Conservation (phyloP, 2,888 invertebrate genomes). For the Lasioglossum lativentre region DNA sequence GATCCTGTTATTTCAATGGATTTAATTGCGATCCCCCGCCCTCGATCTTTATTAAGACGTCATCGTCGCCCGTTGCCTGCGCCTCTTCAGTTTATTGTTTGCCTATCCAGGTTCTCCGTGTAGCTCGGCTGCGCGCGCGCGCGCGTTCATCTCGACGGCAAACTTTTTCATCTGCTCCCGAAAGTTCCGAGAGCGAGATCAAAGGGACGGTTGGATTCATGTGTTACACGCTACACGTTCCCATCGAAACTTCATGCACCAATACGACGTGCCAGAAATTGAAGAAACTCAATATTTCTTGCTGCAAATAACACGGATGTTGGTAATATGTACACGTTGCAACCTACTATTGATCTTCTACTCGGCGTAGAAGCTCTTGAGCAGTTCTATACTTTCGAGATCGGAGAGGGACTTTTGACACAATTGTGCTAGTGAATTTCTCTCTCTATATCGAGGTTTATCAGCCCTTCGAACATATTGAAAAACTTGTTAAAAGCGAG, state of each 20-base stretch:
- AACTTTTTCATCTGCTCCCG: slow-evolving; percentile 5
- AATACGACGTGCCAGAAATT: neutral
- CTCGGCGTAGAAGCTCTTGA: neutral
- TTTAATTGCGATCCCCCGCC: slow-evolving; percentile 47
- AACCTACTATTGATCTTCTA: neutral
- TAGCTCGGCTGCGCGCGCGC: neutral
- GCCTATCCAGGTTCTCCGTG: neutral
- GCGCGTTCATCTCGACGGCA: neutral
- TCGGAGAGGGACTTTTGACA: neutral
- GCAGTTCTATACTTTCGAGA: neutral
- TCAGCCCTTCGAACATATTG: neutral
- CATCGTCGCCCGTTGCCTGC: slow-evolving; percentile 14
- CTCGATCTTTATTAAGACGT: slow-evolving; percentile 37
- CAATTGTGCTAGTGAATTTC: neutral
- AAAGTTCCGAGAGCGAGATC: neutral
- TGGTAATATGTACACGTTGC: neutral
- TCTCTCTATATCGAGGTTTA: neutral
- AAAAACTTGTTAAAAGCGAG: neutral
- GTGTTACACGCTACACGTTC: neutral
- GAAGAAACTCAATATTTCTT: slow-evolving; percentile 1
- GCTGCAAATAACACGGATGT: neutral
- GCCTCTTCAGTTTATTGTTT: slow-evolving; percentile 41
- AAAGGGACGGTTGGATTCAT: neutral
- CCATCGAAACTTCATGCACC: neutral
- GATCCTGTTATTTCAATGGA: slow-evolving; percentile 56